These are phyloP conservation scores for Odontamblyopus rebecca DNA, from an alignment of 2,797 vertebrate species.

Conservation along the genomic window DNA sequence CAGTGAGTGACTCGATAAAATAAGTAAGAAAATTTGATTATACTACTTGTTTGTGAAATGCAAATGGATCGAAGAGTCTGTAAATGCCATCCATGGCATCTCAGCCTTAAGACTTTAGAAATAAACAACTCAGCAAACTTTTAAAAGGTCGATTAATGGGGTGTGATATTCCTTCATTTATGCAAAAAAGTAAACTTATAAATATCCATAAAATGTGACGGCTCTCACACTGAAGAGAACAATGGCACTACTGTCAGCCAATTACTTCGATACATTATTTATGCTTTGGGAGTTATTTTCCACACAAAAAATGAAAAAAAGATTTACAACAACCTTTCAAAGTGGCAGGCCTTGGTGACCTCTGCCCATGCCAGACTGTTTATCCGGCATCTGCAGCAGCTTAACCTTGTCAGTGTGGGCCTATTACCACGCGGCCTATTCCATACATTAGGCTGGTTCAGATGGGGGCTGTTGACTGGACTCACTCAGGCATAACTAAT, in stretches of 20 bases:
- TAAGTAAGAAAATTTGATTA: not conserved
- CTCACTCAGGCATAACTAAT: slow-evolving; percentile 83
- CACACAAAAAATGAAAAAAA: slow-evolving; percentile 15
- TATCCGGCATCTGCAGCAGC: slow-evolving; percentile 62
- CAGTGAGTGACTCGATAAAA: not conserved
- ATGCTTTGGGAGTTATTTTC: slow-evolving; percentile 28
- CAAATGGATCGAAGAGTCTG: not conserved
- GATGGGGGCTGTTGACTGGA: slow-evolving; percentile 78
- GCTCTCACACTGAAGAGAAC: not conserved
- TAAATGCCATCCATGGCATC: slow-evolving; percentile 1
- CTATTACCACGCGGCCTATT: slow-evolving; percentile 64
- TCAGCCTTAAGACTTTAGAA: not conserved
- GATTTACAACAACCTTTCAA: slow-evolving; percentile 40
- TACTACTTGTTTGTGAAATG: not conserved
- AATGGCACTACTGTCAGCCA: slow-evolving; percentile 11
- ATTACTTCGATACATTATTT: not conserved
- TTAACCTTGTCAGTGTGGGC: slow-evolving; percentile 76
- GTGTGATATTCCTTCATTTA: not conserved
- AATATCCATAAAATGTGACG: not conserved
- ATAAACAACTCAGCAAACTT: not conserved
- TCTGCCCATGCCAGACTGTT: slow-evolving; percentile 65
- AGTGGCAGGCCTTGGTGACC: slow-evolving; percentile 62
- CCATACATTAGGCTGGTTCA: slow-evolving; percentile 76
- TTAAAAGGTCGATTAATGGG: slow-evolving; percentile 3
- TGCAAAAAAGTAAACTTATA: not conserved